Evolutionary conservation across 2,113 vertebrate species (phyloP), one percentile per base, ranked within the genome.

Genomic region (Stictonetta naevosa): DNA sequence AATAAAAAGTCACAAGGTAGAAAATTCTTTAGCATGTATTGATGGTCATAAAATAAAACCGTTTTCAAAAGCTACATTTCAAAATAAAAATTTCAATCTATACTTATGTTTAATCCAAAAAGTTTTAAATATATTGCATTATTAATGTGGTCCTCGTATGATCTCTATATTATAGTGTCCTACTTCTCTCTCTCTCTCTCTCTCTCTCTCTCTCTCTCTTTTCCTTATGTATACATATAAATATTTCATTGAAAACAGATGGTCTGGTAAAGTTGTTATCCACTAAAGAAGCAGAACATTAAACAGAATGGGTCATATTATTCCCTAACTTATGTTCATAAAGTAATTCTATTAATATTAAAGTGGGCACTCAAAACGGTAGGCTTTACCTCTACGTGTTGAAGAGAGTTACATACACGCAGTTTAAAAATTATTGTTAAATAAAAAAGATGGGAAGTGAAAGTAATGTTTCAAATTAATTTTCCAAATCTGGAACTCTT

Each of bases 181-280:
- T 88, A 95, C 15, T 94, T 92, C n/a, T 46, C 44, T 83, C 63
- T 76, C 77, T 83, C 13, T 92, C 34, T 18, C 46, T 59, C 31
- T 73, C 59, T 90, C 36, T 40, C 62, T 53, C 68, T 48, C 46
- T 40, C 12, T 13, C 40, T 40, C 40, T 40, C 40, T 40, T 21
- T 63, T 59, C 85, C 86, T 94, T 78, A 77, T 60, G 81, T 53
- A 53, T 93, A 81, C 56, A 62, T 36, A 86, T 96, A 96, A 96
- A 94, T 96, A 96, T 93, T 97, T 96, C 93, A 96, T 95, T 42
- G 83, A 96, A 96, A 96, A 92, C 95, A 97, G 95, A 96, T 97
- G 92, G 93, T 81, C 69, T 92, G 53, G 56, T 95, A 62, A 92
- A 93, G 86, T 84, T 93, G 42, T 58, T 82, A 93, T 79, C 83